Conservation (phyloP, 2,888 invertebrate species). For the Pachycephus smyrnensis region DNA sequence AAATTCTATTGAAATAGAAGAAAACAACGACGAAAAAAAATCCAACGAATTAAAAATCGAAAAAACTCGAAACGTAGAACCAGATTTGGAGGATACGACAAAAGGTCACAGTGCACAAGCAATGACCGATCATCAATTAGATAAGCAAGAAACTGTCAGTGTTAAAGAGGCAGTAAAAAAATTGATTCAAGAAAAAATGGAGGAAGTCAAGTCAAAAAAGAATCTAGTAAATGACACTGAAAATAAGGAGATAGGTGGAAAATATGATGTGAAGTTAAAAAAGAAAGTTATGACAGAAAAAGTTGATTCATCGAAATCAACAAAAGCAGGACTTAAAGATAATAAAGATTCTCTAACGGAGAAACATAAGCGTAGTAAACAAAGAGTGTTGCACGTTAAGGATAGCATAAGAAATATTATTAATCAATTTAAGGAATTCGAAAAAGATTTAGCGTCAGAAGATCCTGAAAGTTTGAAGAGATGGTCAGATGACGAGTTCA, state of each 20-base stretch:
- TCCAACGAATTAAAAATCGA: neutral
- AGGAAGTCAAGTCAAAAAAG: slow-evolving; percentile 69
- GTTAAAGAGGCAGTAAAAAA: slow-evolving; percentile 56
- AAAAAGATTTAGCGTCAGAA: slow-evolving; percentile 53
- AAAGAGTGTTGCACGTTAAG: slow-evolving; percentile 42
- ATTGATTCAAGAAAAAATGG: slow-evolving; percentile 68
- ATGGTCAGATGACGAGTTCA: slow-evolving; percentile 31
- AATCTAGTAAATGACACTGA: slow-evolving; percentile 47
- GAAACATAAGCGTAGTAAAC: slow-evolving; percentile 35
- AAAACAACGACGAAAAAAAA: neutral
- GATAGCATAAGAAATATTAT: slow-evolving; percentile 62
- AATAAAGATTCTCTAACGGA: slow-evolving; percentile 60
- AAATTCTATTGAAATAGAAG: slow-evolving; percentile 17
- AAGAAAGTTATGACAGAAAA: slow-evolving; percentile 18
- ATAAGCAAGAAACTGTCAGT: slow-evolving; percentile 22
- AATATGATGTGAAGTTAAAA: slow-evolving; percentile 21
- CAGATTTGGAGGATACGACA: neutral
- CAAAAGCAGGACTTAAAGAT: slow-evolving; percentile 59
- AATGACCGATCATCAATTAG: neutral
- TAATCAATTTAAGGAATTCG: slow-evolving; percentile 61
- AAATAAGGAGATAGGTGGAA: slow-evolving; percentile 26
- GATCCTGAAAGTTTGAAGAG: slow-evolving; percentile 36
- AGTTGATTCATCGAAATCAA: slow-evolving; percentile 40
- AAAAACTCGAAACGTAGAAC: neutral
- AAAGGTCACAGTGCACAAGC: neutral